A percentile compares a stretch with the other conserved stretches of the same genome.
Conservation (phyloP, 2,797 vertebrate species). For the Tenualosa thibaudeaui region DNA sequence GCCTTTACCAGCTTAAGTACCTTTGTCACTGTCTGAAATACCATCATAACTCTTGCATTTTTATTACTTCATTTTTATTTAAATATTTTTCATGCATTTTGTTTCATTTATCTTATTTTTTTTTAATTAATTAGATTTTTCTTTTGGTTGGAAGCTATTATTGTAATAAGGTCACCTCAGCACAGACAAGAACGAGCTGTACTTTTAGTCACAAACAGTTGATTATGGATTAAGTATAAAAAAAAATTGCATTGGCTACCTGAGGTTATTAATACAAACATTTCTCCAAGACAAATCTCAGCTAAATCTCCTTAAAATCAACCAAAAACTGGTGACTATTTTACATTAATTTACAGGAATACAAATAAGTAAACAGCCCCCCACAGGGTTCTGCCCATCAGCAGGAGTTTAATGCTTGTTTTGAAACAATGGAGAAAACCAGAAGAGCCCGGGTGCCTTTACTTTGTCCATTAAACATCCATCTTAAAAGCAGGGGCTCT, state of each 20-base stretch:
- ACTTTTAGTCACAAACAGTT: not conserved
- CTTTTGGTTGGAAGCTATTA: not conserved
- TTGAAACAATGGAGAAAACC: not conserved
- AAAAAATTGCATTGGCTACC: not conserved
- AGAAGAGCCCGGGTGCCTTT: not conserved
- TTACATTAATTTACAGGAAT: no score
- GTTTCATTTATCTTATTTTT: not conserved
- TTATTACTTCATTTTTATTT: not conserved
- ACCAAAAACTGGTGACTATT: no score
- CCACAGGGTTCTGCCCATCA: not conserved
- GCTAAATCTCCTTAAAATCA: not conserved
- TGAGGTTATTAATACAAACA: not conserved
- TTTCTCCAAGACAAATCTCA: not conserved
- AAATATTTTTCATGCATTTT: not conserved
- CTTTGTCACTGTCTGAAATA: no score
- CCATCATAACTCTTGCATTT: no score
- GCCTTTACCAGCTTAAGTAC: no score
- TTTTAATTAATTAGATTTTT: not conserved
- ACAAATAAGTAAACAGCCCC: not conserved
- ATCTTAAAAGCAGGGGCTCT: conserved; percentile 5
- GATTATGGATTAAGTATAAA: not conserved
- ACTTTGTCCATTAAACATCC: not conserved
- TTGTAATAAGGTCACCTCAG: not conserved
- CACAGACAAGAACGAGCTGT: not conserved
- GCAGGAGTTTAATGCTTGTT: not conserved